Evolutionary conservation across 1,140 invertebrate species (phyloP), one percentile per base, ranked within the genome.

Genomic region (Amyelois transitella): DNA sequence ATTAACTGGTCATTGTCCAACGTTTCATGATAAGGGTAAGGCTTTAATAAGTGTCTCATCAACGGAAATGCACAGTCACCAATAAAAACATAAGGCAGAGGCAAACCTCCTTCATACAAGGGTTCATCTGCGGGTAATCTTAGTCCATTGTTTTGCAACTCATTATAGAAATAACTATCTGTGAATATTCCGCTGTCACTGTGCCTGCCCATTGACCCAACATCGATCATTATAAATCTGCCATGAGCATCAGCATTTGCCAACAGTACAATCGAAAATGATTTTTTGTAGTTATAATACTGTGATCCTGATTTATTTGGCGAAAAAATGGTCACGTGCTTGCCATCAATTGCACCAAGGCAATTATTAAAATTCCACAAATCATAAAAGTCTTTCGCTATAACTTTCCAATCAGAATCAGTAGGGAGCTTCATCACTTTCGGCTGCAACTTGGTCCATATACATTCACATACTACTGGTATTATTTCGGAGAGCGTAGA

Each of bases 1-100:
- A 24, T 24, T 24, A 4, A 4, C 7, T 24, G 22, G 3, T 24
- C 22, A 24, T n/a, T n/a, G n/a, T n/a, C n/a, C n/a, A n/a, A n/a
- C n/a, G n/a, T n/a, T n/a, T n/a, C n/a, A n/a, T n/a, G n/a, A n/a
- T n/a, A n/a, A n/a, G 79, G 75, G 64, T 78, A 90, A 43, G 89
- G 86, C 51, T 76, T 67, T 83, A 90, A 86, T 50, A 90, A 55
- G 55, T 80, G 76, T 45, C 45, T 19, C 24, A 58, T 67, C 21
- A 89, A 66, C 43, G 79, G 66, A 69, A 90, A 91, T 25, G 84
- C 87, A 50, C 77, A 79, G n/a, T n/a, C n/a, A n/a, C n/a, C n/a
- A n/a, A n/a, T 24, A 24, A 24, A 24, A 24, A 24, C 22, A 24
- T 70, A 78, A 12, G 85, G 86, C 20, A 71, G 62, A 20, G 18